phyloP scores from a whole-genome alignment of 2,113 vertebrate species.

The Macrotis lagotis region DNA sequence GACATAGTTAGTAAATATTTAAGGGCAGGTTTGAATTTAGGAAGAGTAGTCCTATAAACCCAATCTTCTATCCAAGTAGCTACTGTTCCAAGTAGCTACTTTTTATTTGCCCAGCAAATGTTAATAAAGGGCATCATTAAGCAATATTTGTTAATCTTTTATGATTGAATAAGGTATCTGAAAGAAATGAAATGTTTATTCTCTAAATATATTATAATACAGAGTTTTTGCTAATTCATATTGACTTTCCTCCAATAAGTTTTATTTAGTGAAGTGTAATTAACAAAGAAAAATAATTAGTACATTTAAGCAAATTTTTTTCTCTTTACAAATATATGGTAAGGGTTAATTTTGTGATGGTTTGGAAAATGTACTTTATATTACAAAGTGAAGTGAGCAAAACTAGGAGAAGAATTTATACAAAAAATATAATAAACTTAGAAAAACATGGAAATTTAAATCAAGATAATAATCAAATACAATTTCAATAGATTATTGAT shows the following conservation, averaged over 20 bases:
- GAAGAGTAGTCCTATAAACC: too few relatives aligned
- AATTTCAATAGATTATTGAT: too few relatives aligned
- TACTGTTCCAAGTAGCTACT: too few relatives aligned
- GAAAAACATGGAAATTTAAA: too few relatives aligned
- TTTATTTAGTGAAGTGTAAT: neutral
- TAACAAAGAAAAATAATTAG: neutral
- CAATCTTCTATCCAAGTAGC: too few relatives aligned
- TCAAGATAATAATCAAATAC: too few relatives aligned
- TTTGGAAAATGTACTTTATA: neutral
- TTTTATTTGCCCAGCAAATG: neutral
- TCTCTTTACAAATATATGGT: conserved; percentile 20
- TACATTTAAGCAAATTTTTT: neutral
- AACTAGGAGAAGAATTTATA: too few relatives aligned
- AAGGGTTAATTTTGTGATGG: conserved; percentile 5
- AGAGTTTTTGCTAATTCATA: neutral
- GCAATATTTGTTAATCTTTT: conserved; percentile 19
- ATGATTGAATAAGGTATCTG: neutral
- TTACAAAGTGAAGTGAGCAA: too few relatives aligned
- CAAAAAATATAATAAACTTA: too few relatives aligned
- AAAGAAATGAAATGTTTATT: neutral
- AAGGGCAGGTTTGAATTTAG: too few relatives aligned
- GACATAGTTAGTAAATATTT: too few relatives aligned
- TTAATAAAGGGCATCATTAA: conserved; percentile 4
- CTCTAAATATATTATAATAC: neutral
- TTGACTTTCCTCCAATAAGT: neutral